Base-by-base conservation (phyloP, 2,888 invertebrate species). In the Eretmocerus hayati region DNA sequence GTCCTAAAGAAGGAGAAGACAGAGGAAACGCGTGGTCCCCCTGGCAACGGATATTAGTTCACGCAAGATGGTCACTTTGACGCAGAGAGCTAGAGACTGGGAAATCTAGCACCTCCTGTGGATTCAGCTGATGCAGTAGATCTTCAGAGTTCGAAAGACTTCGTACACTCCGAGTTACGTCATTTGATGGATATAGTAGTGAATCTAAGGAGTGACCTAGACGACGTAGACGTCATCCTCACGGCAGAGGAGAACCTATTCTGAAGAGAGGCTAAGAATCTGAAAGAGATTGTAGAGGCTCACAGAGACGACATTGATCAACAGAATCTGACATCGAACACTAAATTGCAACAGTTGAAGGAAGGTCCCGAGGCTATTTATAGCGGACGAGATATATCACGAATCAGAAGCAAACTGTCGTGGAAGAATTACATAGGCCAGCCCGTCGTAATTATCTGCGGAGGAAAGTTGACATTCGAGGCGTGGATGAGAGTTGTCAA, bases 31-130 rank as follows among this genome's bases (percentile, higher is more conserved):
- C 20, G 20, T 5, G 37, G 37, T 20, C 20, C 37, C n/a, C 20
- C 37, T 3, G 20, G 37, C n/a, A 40, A 16, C 18, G 40, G 26
- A 15, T 40, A 26, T 40, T 16, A 16, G 9, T 4, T 51, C 3
- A 53, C 48, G 13, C 5, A 31, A 18, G 47, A 53, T 35, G 43
- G 43, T 30, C 36, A 53, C 11, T 56, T 53, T 31, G 41, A 53
- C 33, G 20, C 53, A 26, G 22, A 48, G 20, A 30, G 50, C 21
- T 53, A 41, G 22, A 23, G 22, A 48, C 31, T 56, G 9, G 46
- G 50, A 26, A 54, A 54, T 38, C 26, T 52, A 13, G 44, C 37
- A 13, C 18, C 42, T 13, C 38, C 43, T 8, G 20, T 40, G 20
- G 8, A 46, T n/a, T 6, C 26, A 11, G 11, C 13, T 6, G 37